Evolutionary conservation across 1,140 invertebrate genomes (phyloP), one percentile per base, ranked within the genome.

Genomic region (Rhizoglyphus robini): DNA sequence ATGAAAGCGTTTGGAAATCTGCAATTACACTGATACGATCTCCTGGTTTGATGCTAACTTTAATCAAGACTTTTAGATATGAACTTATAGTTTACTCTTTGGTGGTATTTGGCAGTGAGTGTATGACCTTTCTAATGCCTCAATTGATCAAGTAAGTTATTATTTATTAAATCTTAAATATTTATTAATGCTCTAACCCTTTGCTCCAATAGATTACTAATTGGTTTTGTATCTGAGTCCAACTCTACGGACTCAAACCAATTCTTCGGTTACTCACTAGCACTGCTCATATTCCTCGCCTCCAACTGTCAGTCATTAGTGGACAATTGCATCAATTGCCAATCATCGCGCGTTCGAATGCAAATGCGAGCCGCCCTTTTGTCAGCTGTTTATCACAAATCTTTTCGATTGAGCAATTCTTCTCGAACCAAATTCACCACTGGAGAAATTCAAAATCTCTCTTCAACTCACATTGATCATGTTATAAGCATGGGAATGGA

Each of bases 101-200:
- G 83, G 72, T 80, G 46, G 91, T 94, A 76, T 71, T 94, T 0
- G 73, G 86, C 15, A 86, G 92, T 74, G 94, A 96, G 79, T 68
- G 87, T 8, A 75, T 96, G 61, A 87, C 86, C 67, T 97, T 97
- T 77, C 79, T 86, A 25, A 91, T 87, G 72, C 94, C 94, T 0
- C 83, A 89, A 48, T 68, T 79, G 46, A 67, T 78, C 23, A 76
- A 72, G 75, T 78, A 60, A 4, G 36, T 71, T 0, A n/a, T n/a
- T n/a, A n/a, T n/a, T n/a, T n/a, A n/a, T n/a, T n/a, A n/a, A n/a
- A n/a, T n/a, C n/a, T n/a, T n/a, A n/a, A n/a, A n/a, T 88, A 88
- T 70, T 73, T 72, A 23, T 90, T 86, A n/a, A n/a, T 69, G 80
- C 86, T 27, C 30, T 46, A 27, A n/a, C n/a, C n/a, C n/a, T n/a